These are phyloP conservation scores for Macropis europaea DNA, from an alignment of 2,888 invertebrate genomes.

Conservation along the genomic window DNA sequence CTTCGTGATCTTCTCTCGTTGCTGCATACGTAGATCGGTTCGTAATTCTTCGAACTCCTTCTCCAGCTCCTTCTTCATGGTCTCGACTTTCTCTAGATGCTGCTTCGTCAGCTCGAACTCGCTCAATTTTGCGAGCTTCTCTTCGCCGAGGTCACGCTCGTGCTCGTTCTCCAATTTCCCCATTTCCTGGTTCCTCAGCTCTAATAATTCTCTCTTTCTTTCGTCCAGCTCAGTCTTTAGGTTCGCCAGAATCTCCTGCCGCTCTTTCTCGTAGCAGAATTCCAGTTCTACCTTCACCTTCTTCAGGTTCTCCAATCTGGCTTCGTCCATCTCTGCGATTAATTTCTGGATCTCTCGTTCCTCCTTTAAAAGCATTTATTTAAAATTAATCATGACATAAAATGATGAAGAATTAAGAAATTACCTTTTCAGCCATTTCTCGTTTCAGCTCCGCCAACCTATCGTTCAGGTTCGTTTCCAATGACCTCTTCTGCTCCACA, in stretches of 20 bases:
- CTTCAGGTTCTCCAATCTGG: conserved; percentile 69
- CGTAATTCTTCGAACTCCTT: conserved; percentile 76
- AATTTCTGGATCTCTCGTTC: conserved; percentile 71
- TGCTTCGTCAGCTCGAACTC: conserved; percentile 73
- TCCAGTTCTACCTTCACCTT: conserved; percentile 75
- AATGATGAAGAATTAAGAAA: neutral
- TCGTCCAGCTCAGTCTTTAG: conserved; percentile 81
- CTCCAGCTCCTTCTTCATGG: conserved; percentile 81
- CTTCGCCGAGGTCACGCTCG: conserved; percentile 77
- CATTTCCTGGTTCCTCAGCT: conserved; percentile 81
- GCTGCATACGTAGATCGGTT: conserved; percentile 69
- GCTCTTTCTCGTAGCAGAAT: conserved; percentile 77
- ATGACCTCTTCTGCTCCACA: conserved; percentile 77
- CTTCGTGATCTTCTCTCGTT: conserved; percentile 74
- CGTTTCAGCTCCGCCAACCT: conserved; percentile 80
- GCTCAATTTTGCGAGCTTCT: conserved; percentile 68
- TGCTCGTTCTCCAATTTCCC: conserved; percentile 82
- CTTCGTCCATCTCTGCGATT: conserved; percentile 72
- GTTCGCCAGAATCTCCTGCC: conserved; percentile 78
- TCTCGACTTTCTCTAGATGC: conserved; percentile 83
- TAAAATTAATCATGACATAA: neutral
- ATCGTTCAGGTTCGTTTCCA: conserved; percentile 80
- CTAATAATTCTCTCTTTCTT: conserved; percentile 79
- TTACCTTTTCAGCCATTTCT: conserved; percentile 80
- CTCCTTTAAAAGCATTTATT: conserved; percentile 51